phyloP scores from a whole-genome alignment of 2,888 invertebrate species.

The Apamea crenata region DNA sequence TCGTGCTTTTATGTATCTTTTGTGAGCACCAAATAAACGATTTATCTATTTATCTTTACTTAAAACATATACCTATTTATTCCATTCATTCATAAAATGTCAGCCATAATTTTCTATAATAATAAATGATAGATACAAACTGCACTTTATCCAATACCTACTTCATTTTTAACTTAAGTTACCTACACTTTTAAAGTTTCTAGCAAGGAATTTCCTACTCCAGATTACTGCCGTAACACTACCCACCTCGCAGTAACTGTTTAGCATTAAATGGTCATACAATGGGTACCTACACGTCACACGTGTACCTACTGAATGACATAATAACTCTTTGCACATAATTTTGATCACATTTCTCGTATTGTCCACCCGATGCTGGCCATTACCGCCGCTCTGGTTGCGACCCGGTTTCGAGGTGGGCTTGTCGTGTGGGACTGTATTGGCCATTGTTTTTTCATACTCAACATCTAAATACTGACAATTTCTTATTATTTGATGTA shows the following conservation, averaged over 20 bases:
- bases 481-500: background rate
- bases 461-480: background rate
- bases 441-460: constrained; percentile 44
- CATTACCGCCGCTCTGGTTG: constrained; percentile 65
- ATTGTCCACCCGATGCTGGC: constrained; percentile 56
- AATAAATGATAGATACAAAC: background rate
- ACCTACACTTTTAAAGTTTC: background rate
- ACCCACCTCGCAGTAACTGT: background rate
- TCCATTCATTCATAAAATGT: background rate
- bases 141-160: background rate
- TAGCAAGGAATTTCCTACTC: background rate
- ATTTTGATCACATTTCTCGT: constrained; percentile 47
- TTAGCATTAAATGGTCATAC: constrained; percentile 13
- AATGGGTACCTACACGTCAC: constrained; percentile 30
- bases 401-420: constrained; percentile 56
- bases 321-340: constrained; percentile 50
- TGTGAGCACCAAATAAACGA: too few species aligned
- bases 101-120: background rate
- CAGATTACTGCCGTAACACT: background rate
- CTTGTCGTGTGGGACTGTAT: constrained; percentile 33
- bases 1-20: too few species aligned
- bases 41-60: background rate
- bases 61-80: background rate
- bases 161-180: background rate
- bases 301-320: constrained; percentile 56